Evolutionary conservation across 2,888 invertebrate species (phyloP), one percentile per base, ranked within the genome.

Genomic region (Dendrolimus pini): DNA sequence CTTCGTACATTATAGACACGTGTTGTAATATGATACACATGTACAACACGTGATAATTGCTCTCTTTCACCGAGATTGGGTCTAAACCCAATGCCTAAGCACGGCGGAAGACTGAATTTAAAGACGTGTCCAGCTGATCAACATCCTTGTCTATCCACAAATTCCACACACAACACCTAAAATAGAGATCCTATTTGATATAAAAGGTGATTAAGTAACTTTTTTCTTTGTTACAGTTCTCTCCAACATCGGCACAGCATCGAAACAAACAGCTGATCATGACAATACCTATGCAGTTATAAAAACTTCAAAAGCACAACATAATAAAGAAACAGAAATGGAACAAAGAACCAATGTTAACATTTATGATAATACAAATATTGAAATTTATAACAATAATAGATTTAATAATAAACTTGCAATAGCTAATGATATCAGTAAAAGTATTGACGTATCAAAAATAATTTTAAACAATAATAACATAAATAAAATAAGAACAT

Each of bases 191-290:
- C 30, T 30, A 6, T 30, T 30, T 30, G 30, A 30, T 30, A 30
- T 30, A 30, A 30, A 30, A 30, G 30, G 6, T 30, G 3, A 30
- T 6, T 30, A 30, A 30, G 30, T 30, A 47, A 47, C 12, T 47
- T 58, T 55, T 63, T 62, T 64, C 57, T 64, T 82, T 81, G 77
- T 89, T 89, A 0, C 85, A 89, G 89, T 80, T 72, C 83, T 74
- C 74, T 78, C 81, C 60, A 78, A 74, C 63, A 64, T 73, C 71
- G 77, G 81, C 66, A 76, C 73, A 60, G 67, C 77, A 55, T 75
- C 75, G 62, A 76, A 76, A 61, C 71, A 63, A 64, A 61, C 67
- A 82, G 82, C 80, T 83, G 85, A 82, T 85, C 69, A 83, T 80
- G 79, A 79, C 65, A 72, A 52, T 61, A 72, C 18, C 56, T 63